These are phyloP conservation scores for Drusus annulatus DNA, from an alignment of 1,140 invertebrate genomes.

Conservation along the genomic window DNA sequence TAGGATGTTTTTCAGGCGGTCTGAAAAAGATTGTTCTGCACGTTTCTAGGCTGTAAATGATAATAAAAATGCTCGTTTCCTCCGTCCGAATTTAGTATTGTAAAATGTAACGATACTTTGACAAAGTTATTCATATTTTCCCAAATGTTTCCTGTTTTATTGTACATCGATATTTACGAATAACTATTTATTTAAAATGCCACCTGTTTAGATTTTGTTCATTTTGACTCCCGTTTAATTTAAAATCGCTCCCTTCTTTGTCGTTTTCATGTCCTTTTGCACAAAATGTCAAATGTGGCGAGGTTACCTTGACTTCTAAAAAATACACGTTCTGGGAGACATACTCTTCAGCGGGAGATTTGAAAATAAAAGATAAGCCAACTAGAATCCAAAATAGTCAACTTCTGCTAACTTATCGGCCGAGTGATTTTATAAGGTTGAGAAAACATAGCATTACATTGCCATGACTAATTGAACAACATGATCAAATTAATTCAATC, in stretches of 20 bases:
- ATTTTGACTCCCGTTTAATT: background rate
- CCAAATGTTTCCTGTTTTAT: background rate
- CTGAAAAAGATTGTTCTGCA: background rate
- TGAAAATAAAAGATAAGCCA: background rate
- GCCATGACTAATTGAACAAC: too few species aligned
- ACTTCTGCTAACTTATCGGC: too few species aligned
- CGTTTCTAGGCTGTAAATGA: background rate
- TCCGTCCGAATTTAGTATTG: background rate
- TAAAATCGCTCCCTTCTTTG: background rate
- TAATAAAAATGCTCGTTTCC: background rate
- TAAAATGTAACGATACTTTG: background rate
- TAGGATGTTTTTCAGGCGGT: constrained; percentile 17
- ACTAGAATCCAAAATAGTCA: too few species aligned
- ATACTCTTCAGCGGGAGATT: background rate
- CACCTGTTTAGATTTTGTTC: constrained; percentile 29
- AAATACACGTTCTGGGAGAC: background rate
- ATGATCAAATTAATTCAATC: too few species aligned
- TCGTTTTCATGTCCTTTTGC: background rate
- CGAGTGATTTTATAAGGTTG: too few species aligned
- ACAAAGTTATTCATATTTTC: background rate
- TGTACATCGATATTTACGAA: background rate
- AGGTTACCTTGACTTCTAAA: background rate
- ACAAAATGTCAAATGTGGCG: background rate
- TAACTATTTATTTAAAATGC: constrained; percentile 12
- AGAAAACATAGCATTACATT: too few species aligned